These are phyloP conservation scores for Magallana angulata DNA, from an alignment of 1,140 invertebrate species.

Conservation along the genomic window DNA sequence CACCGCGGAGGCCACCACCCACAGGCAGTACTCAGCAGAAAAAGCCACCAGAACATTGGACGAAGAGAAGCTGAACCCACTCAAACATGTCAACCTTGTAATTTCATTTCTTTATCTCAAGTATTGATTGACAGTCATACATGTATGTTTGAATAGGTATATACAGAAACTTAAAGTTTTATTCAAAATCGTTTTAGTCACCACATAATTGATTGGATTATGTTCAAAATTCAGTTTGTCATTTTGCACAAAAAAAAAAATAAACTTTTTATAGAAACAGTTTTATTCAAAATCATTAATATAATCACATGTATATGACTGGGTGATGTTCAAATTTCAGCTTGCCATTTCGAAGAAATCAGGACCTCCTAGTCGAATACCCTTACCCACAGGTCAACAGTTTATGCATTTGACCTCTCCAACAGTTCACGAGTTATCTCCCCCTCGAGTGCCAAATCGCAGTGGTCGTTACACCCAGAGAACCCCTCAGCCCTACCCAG, in stretches of 20 bases:
- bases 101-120: background rate
- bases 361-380: slow-evolving; percentile 68
- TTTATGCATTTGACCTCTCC: slow-evolving; percentile 49
- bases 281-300: too few relatives aligned
- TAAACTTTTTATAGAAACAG: too few relatives aligned
- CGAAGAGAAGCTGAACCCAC: slow-evolving; percentile 70
- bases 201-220: too few relatives aligned
- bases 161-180: too few relatives aligned
- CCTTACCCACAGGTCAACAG: slow-evolving; percentile 68
- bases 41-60: slow-evolving; percentile 48
- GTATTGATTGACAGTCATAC: too few relatives aligned
- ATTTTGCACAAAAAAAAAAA: too few relatives aligned
- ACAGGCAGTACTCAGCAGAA: slow-evolving; percentile 65
- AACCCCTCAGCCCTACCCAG: slow-evolving; percentile 46
- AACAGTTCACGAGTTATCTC: slow-evolving; percentile 42
- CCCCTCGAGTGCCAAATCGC: slow-evolving; percentile 43
- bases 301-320: too few relatives aligned
- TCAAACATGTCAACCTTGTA: slow-evolving; percentile 70
- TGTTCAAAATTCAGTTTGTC: too few relatives aligned
- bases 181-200: too few relatives aligned
- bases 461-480: slow-evolving; percentile 44
- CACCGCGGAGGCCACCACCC: slow-evolving; percentile 50
- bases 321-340: slow-evolving; percentile 48
- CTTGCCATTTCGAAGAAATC: slow-evolving; percentile 65
- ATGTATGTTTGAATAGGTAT: too few relatives aligned